These are phyloP conservation scores for Plecotus auritus DNA, from an alignment of 2,113 vertebrate species.

Conservation along the genomic window DNA sequence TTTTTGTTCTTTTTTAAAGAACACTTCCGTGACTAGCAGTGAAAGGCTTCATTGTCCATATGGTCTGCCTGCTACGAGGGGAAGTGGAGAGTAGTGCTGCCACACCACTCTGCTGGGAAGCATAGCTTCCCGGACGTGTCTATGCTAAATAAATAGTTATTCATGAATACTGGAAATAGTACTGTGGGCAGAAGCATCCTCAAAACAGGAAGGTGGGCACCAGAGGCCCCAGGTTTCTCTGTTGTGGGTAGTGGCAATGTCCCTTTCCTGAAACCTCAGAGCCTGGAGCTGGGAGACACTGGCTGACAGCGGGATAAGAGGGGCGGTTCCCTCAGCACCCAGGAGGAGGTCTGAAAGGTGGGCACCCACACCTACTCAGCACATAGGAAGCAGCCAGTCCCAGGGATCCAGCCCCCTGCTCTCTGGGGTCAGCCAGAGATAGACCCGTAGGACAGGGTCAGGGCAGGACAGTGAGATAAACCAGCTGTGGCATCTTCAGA, in stretches of 20 bases:
- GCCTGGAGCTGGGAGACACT: not conserved
- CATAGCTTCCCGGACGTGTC: not conserved
- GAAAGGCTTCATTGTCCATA: not conserved
- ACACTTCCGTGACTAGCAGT: not conserved
- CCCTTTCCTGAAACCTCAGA: not conserved
- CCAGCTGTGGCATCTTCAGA: not conserved
- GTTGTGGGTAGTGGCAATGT: not conserved
- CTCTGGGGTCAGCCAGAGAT: not conserved
- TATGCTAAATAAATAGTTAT: not conserved
- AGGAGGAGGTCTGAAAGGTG: not conserved
- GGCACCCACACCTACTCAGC: not conserved
- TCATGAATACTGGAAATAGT: not conserved
- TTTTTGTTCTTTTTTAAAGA: slow-evolving; percentile 18
- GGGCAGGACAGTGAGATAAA: not conserved
- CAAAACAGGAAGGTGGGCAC: not conserved
- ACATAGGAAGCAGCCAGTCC: not conserved
- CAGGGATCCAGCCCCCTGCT: not conserved
- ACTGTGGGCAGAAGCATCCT: not conserved
- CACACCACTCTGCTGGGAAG: not conserved
- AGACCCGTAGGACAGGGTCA: not conserved
- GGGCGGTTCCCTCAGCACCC: not conserved
- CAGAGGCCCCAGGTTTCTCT: not conserved
- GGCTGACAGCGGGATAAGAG: not conserved
- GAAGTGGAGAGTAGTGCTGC: not conserved
- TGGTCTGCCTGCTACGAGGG: not conserved